Conservation (phyloP, 2,113 vertebrate genomes). For the Ornithorhynchus anatinus region DNA sequence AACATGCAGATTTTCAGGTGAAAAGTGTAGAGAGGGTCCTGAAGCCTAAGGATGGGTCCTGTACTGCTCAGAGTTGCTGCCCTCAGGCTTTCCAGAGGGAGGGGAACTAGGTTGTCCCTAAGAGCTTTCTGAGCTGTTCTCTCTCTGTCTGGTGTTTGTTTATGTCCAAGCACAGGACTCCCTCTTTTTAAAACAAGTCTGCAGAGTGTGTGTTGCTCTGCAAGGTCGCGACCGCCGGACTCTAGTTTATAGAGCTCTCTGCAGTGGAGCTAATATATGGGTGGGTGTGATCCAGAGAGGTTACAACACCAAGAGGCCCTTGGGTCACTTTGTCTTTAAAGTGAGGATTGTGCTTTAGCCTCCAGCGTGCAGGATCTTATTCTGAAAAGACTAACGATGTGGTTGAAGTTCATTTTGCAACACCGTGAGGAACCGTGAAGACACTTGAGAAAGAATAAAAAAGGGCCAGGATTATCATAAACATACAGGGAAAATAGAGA, state of each 20-base stretch:
- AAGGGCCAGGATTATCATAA: background rate
- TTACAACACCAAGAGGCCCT: background rate
- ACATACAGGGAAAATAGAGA: constrained; percentile 3
- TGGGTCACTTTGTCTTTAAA: constrained; percentile 9
- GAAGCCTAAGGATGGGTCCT: too few species aligned
- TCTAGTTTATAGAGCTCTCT: background rate
- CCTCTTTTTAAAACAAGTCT: background rate
- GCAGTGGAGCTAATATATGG: background rate
- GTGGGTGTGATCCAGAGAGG: background rate
- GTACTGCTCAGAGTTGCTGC: too few species aligned
- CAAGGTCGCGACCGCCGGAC: background rate
- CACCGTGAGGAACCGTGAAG: background rate
- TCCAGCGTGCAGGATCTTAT: background rate
- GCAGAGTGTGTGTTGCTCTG: background rate
- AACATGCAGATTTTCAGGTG: too few species aligned
- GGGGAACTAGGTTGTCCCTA: too few species aligned
- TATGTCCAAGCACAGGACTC: background rate
- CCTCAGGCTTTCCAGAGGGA: too few species aligned
- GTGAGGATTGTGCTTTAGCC: background rate
- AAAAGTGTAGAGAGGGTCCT: too few species aligned
- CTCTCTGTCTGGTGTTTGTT: too few species aligned
- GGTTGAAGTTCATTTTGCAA: background rate
- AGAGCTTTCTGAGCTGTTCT: too few species aligned
- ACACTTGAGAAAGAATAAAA: background rate
- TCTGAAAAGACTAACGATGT: background rate